These are phyloP conservation scores for Xenopus tropicalis DNA, from an alignment of 2,113 vertebrate species.

Conservation along the genomic window UCB_Xtro_10.0 CM004447.2:76093501-76094000, in stretches of 20 bases:
- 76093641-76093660: no score
- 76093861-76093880: background rate
- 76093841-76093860: conserved; percentile 1
- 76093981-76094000: no score
- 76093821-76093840: background rate
- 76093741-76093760: background rate
- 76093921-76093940: background rate
- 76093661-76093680: no score
- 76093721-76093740: background rate
- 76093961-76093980: background rate
- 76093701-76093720: background rate
- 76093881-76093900: conserved; percentile 1
- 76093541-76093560: no score
- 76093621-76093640: no score
- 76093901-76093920: background rate
- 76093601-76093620: no score
- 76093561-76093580: no score
- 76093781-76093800: background rate
- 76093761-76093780: background rate
- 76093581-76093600: no score
- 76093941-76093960: background rate
- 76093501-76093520: no score
- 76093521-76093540: no score
- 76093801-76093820: conserved; percentile 1
- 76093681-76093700: no score